Percentiles rank a stretch among this genome's conserved stretches.
Conservation (phyloP, 2,888 invertebrate genomes). For the Drosophila macrothrix region DNA sequence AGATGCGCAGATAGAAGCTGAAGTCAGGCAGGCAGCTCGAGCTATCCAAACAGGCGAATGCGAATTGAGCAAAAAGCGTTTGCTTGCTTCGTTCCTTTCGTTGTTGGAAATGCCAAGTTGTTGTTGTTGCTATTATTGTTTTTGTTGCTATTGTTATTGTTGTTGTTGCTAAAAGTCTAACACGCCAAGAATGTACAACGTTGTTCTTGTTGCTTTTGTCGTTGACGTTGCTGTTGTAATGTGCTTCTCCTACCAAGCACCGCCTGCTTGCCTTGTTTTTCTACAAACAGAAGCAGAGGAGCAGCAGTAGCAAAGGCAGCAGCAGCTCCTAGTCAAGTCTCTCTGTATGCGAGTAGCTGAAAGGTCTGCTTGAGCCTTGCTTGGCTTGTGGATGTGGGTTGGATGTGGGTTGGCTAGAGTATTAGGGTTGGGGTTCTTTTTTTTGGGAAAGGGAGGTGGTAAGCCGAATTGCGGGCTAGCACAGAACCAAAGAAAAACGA, state of each 20-base stretch:
- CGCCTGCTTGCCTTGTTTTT: slow-evolving; percentile 68
- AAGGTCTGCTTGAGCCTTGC: slow-evolving; percentile 48
- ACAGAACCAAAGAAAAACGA: slow-evolving; percentile 42
- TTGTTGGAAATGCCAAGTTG: slow-evolving; percentile 51
- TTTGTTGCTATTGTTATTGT: slow-evolving; percentile 24
- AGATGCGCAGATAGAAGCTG: slow-evolving; percentile 77
- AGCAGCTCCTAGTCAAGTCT: slow-evolving; percentile 60
- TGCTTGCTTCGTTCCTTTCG: slow-evolving; percentile 66
- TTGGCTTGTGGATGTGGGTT: slow-evolving; percentile 41
- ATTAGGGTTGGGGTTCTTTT: neutral
- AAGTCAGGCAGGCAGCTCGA: slow-evolving; percentile 49
- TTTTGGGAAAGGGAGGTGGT: neutral
- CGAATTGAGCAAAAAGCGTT: slow-evolving; percentile 68
- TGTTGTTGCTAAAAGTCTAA: slow-evolving; percentile 70
- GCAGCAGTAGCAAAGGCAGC: slow-evolving; percentile 25
- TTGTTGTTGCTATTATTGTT: slow-evolving; percentile 39
- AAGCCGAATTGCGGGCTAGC: slow-evolving; percentile 22
- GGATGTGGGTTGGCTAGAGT: slow-evolving; percentile 28
- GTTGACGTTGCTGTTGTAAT: slow-evolving; percentile 65
- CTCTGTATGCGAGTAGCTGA: slow-evolving; percentile 30
- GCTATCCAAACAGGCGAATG: slow-evolving; percentile 65
- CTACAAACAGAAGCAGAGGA: slow-evolving; percentile 65
- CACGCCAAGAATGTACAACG: slow-evolving; percentile 77
- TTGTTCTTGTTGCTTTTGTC: slow-evolving; percentile 60
- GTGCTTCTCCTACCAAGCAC: slow-evolving; percentile 56